Evolutionary conservation across 1,140 invertebrate species (phyloP).

Genomic region (Cotesia typhae): DNA sequence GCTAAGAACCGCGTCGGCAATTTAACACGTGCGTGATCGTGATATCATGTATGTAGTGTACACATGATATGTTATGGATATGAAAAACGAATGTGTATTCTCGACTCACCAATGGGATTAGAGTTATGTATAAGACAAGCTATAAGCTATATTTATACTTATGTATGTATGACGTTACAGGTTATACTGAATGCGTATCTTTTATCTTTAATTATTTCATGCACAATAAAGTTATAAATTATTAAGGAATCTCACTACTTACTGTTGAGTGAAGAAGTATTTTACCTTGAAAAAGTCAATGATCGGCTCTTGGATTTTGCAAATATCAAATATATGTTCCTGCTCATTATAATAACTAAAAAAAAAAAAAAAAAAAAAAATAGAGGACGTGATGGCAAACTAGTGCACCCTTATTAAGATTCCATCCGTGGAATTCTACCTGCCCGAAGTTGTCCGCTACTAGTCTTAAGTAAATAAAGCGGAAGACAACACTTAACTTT

Average conservation of each 20-base stretch:
- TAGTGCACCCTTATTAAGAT: constrained; percentile 66
- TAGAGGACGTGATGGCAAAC: constrained; percentile 40
- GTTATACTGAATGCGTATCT: no score
- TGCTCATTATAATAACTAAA: neutral
- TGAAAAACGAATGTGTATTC: neutral
- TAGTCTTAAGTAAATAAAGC: constrained; percentile 67
- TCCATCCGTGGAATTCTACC: constrained; percentile 66
- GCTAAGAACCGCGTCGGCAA: constrained; percentile 18
- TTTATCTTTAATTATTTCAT: no score
- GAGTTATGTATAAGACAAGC: neutral
- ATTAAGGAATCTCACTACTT: no score
- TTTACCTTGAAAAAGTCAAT: no score
- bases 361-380: constrained; percentile 16
- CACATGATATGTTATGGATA: constrained; percentile 11
- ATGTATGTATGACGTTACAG: neutral
- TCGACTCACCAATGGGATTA: neutral
- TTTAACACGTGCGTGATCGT: constrained; percentile 23
- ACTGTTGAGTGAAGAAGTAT: no score
- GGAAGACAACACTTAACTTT: constrained; percentile 43
- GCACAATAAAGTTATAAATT: no score
- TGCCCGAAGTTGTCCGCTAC: constrained; percentile 59
- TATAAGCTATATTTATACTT: constrained; percentile 18
- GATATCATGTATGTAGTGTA: constrained; percentile 12
- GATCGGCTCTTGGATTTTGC: no score
- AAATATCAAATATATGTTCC: no score